Evolutionary conservation across 2,113 vertebrate species (phyloP).

Genomic region (Dasyornis broadbenti): DNA sequence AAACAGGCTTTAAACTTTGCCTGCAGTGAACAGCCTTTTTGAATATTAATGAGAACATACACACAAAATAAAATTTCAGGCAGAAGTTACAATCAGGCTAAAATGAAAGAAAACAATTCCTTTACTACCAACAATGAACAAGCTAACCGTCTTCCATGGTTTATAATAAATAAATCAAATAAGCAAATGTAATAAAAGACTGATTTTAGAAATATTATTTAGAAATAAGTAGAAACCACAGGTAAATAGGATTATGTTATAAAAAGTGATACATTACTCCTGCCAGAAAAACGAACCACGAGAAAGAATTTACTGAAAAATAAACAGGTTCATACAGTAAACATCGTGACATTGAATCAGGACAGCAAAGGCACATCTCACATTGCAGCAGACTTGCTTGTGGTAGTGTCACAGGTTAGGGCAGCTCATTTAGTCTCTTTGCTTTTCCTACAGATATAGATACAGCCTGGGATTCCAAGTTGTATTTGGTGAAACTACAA

Average conservation of each 20-base stretch:
- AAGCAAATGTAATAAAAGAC: neutral
- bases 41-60: neutral
- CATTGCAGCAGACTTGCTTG: neutral
- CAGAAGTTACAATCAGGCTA: neutral
- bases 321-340: neutral
- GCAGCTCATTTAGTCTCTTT: neutral
- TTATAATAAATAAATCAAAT: neutral
- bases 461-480: neutral
- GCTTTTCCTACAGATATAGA: neutral
- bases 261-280: neutral
- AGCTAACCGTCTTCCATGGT: neutral
- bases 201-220: neutral
- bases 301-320: neutral
- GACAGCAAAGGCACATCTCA: neutral
- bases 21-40: slow-evolving; percentile 8
- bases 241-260: neutral
- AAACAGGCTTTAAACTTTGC: neutral
- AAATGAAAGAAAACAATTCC: neutral
- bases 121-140: neutral
- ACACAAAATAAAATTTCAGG: neutral
- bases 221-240: neutral
- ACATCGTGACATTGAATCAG: neutral
- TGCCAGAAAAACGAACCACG: neutral
- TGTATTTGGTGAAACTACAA: neutral
- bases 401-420: neutral